A percentile compares a stretch with the other conserved stretches of the same genome.
phyloP scores from a whole-genome alignment of 2,888 invertebrate genomes.

The Cetonia aurata region DNA sequence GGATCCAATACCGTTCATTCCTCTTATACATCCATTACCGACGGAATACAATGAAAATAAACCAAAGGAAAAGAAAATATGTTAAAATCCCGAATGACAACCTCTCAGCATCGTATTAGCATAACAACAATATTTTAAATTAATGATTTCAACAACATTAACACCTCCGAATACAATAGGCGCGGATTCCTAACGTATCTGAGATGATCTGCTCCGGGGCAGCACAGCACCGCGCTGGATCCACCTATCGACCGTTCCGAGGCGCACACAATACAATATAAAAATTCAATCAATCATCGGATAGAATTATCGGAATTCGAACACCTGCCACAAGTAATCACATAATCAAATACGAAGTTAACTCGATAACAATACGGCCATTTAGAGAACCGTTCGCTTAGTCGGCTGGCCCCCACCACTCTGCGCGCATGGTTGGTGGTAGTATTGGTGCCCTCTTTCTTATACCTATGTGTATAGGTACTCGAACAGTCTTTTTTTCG shows the following conservation, averaged over 20 bases:
- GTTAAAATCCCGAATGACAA: conserved; percentile 3
- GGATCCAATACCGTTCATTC: background rate
- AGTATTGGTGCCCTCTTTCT: background rate
- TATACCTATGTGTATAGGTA: background rate
- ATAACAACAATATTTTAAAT: conserved; percentile 48
- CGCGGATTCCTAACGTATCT: conserved; percentile 28
- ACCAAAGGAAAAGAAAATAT: background rate
- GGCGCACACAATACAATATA: conserved; percentile 53
- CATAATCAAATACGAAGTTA: conserved; percentile 64
- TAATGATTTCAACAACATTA: conserved; percentile 50
- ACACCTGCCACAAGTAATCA: conserved; percentile 64
- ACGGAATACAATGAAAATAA: background rate
- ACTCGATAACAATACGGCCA: conserved; percentile 65
- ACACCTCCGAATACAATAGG: conserved; percentile 48
- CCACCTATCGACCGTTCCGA: conserved; percentile 43
- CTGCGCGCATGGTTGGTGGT: too few species aligned
- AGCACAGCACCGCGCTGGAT: background rate
- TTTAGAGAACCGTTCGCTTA: conserved; percentile 45
- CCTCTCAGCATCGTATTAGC: conserved; percentile 38
- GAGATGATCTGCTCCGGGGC: conserved; percentile 5
- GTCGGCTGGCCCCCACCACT: conserved; percentile 17
- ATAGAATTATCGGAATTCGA: conserved; percentile 60
- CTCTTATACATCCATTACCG: background rate
- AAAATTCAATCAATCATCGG: conserved; percentile 61
- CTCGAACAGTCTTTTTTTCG: background rate